These are phyloP conservation scores for Pitta sordida DNA, from an alignment of 2,113 vertebrate genomes.

Conservation along the genomic window DNA sequence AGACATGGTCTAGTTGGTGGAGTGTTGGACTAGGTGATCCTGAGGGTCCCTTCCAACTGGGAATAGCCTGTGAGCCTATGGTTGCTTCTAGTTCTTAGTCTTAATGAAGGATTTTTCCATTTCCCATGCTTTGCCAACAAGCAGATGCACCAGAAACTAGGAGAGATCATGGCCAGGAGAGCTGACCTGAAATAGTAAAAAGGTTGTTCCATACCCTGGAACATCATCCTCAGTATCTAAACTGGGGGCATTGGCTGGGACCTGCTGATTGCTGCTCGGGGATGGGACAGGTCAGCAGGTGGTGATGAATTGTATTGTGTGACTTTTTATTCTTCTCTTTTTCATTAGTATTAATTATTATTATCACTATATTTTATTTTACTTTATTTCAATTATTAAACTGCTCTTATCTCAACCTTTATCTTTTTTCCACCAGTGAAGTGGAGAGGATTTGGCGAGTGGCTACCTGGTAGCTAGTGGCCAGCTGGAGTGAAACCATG, in stretches of 20 bases:
- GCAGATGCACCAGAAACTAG: not conserved
- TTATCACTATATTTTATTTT: not conserved
- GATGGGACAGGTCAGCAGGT: not conserved
- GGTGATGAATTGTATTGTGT: not conserved
- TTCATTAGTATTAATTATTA: not conserved
- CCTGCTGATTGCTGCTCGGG: rapidly evolving
- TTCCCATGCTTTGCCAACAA: not conserved
- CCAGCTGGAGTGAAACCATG: not conserved
- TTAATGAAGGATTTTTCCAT: not conserved
- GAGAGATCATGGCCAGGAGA: not conserved
- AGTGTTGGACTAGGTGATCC: too few relatives aligned
- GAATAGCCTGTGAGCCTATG: too few relatives aligned
- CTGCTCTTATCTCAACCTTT: not conserved
- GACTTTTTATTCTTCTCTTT: not conserved
- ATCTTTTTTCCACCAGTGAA: not conserved
- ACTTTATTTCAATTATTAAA: too few relatives aligned
- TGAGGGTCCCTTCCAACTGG: too few relatives aligned
- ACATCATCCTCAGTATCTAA: not conserved
- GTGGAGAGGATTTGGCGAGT: not conserved
- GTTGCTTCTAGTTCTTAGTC: not conserved
- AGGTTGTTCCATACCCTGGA: not conserved
- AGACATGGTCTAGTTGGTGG: too few relatives aligned
- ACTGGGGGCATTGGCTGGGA: not conserved
- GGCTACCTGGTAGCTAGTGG: not conserved
- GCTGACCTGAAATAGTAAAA: not conserved